phyloP scores from a whole-genome alignment of 2,113 vertebrate species.

The Callochromis pleurospilus region DNA sequence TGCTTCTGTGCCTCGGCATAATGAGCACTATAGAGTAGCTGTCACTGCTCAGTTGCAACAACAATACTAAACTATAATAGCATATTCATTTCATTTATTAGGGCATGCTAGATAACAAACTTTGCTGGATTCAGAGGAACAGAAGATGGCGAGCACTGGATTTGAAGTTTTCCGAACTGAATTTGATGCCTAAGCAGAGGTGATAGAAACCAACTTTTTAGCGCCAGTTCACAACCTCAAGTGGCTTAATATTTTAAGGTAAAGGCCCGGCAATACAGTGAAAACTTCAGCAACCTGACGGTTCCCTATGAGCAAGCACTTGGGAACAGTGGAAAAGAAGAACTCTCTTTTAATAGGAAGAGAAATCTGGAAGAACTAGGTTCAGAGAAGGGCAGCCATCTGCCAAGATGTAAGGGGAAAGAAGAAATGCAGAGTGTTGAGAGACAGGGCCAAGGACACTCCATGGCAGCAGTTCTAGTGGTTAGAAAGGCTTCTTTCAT shows the following conservation, averaged over 20 bases:
- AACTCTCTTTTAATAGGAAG: not conserved
- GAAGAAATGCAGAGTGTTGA: not conserved
- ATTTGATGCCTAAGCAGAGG: not conserved
- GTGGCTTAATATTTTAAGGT: not conserved
- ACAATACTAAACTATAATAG: not conserved
- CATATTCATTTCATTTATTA: not conserved
- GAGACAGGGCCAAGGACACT: not conserved
- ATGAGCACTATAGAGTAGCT: not conserved
- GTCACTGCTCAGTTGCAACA: conserved; percentile 25
- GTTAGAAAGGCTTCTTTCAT: not conserved
- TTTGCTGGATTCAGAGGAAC: not conserved
- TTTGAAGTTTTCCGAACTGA: not conserved
- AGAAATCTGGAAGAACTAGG: not conserved
- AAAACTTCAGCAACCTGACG: not conserved
- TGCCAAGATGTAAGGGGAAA: not conserved
- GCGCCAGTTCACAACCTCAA: rapidly evolving
- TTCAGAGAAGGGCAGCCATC: not conserved
- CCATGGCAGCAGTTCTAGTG: not conserved
- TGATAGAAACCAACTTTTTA: not conserved
- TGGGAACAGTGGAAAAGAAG: not conserved
- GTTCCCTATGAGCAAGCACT: not conserved
- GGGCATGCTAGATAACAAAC: not conserved
- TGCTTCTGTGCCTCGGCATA: not conserved
- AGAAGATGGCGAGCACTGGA: not conserved
- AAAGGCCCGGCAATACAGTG: not conserved